Evolutionary conservation across 2,113 vertebrate species (phyloP).

Genomic region (Dicentrarchus labrax): DNA sequence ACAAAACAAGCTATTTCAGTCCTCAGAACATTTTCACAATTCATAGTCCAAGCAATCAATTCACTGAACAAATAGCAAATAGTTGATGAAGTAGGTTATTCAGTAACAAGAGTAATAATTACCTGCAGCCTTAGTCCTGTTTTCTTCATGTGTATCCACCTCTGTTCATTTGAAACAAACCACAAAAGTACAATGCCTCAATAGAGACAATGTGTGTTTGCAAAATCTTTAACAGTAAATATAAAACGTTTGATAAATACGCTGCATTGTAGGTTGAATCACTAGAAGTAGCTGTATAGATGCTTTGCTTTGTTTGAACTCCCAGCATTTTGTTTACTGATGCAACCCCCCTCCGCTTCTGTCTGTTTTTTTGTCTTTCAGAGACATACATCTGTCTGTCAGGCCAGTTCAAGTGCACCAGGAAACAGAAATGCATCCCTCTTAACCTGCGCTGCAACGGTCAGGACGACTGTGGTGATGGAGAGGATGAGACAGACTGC

Average conservation of each 20-base stretch:
- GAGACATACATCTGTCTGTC: conserved; percentile 97
- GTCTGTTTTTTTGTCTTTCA: conserved; percentile 68
- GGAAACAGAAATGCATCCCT: conserved; percentile 96
- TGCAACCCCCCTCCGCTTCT: not conserved
- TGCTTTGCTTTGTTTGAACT: conserved; percentile 5
- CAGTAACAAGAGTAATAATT: not conserved
- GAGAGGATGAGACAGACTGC: conserved; percentile 96
- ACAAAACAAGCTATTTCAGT: not conserved
- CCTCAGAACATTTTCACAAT: not conserved
- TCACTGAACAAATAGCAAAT: not conserved
- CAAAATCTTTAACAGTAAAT: not conserved
- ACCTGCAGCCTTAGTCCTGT: not conserved
- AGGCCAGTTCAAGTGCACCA: conserved; percentile 97
- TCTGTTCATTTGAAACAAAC: not conserved
- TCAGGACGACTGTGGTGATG: conserved; percentile 96
- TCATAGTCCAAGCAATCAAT: not conserved
- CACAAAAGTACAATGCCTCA: not conserved
- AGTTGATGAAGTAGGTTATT: not conserved
- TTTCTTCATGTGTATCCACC: not conserved
- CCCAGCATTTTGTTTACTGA: not conserved
- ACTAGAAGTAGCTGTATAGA: not conserved
- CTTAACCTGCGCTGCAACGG: conserved; percentile 97
- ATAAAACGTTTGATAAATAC: not conserved
- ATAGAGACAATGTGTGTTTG: not conserved
- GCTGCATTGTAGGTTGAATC: not conserved